Conservation (phyloP, 2,113 vertebrate genomes). For the Pimephales promelas region DNA sequence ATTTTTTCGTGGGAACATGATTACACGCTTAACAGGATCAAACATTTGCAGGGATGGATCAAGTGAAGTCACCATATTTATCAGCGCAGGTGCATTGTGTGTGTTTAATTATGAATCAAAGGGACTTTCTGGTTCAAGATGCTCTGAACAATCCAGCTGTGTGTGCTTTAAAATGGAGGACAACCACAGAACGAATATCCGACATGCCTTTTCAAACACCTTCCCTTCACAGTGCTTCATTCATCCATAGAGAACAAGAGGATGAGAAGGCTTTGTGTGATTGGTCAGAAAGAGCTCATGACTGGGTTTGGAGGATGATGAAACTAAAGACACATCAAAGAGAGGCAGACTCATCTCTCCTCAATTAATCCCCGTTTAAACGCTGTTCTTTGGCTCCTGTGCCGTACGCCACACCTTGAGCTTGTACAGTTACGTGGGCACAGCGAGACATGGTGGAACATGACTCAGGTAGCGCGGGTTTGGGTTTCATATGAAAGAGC, state of each 20-base stretch:
- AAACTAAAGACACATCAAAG: constrained; percentile 48
- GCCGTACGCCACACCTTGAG: constrained; percentile 52
- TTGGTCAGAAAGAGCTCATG: constrained; percentile 52
- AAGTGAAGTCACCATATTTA: neutral
- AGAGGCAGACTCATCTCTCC: constrained; percentile 36
- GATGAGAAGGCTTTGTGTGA: constrained; percentile 67
- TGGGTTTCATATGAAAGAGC: constrained; percentile 19
- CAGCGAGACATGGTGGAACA: constrained; percentile 56
- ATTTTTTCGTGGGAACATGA: neutral
- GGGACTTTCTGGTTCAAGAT: neutral
- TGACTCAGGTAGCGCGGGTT: constrained; percentile 50
- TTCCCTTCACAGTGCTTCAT: constrained; percentile 60
- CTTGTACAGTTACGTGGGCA: constrained; percentile 41
- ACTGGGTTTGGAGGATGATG: constrained; percentile 61
- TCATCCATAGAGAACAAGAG: constrained; percentile 67
- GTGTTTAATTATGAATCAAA: constrained; percentile 8
- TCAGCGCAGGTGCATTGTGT: neutral
- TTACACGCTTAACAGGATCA: neutral
- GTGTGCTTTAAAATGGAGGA: constrained; percentile 19
- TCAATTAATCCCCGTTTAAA: constrained; percentile 50
- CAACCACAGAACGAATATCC: constrained; percentile 25
- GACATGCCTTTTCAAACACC: constrained; percentile 25
- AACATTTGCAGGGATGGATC: neutral
- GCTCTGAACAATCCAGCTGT: constrained; percentile 13
- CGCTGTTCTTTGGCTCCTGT: constrained; percentile 35